Percentiles rank a stretch among this genome's conserved stretches.
phyloP scores from a whole-genome alignment of 2,888 invertebrate species.

The Dioctria rufipes region DNA sequence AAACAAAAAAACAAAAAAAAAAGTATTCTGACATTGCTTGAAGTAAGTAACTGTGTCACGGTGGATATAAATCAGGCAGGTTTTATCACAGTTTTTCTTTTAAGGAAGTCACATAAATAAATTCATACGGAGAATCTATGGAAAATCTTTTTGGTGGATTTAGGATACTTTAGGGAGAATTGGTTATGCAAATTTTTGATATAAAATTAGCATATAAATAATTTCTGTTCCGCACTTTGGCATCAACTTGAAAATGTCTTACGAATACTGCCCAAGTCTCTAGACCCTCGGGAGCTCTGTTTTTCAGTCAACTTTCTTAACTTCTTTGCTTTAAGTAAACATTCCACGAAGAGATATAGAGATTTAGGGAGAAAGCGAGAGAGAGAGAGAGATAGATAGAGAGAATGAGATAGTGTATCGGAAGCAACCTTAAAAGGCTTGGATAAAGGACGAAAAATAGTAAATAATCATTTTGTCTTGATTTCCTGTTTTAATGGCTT shows the following conservation, averaged over 20 bases:
- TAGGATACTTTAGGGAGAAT: conserved; percentile 47
- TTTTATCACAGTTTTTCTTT: conserved; percentile 36
- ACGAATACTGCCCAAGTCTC: conserved; percentile 17
- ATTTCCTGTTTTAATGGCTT: conserved; percentile 14
- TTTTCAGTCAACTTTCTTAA: conserved; percentile 33
- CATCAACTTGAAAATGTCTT: conserved; percentile 38
- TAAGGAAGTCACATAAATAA: conserved; percentile 40
- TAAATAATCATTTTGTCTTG: conserved; percentile 29
- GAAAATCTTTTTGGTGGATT: conserved; percentile 44
- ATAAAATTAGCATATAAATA: conserved; percentile 50
- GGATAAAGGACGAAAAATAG: neutral
- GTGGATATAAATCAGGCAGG: conserved; percentile 37
- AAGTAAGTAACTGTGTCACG: neutral
- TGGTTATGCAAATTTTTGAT: conserved; percentile 45
- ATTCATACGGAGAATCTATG: conserved; percentile 46
- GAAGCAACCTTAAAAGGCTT: neutral
- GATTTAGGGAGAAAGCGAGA: neutral
- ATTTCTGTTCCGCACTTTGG: conserved; percentile 49
- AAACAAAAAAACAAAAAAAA: too few relatives aligned
- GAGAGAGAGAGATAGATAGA: too few relatives aligned
- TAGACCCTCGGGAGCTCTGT: conserved; percentile 23
- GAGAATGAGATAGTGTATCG: neutral
- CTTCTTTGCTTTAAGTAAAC: conserved; percentile 32
- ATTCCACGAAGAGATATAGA: neutral
- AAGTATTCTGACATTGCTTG: too few relatives aligned